Percentiles rank a stretch among this genome's conserved stretches.
phyloP scores from a whole-genome alignment of 2,113 vertebrate species.

The Bubo blakistoni region DNA sequence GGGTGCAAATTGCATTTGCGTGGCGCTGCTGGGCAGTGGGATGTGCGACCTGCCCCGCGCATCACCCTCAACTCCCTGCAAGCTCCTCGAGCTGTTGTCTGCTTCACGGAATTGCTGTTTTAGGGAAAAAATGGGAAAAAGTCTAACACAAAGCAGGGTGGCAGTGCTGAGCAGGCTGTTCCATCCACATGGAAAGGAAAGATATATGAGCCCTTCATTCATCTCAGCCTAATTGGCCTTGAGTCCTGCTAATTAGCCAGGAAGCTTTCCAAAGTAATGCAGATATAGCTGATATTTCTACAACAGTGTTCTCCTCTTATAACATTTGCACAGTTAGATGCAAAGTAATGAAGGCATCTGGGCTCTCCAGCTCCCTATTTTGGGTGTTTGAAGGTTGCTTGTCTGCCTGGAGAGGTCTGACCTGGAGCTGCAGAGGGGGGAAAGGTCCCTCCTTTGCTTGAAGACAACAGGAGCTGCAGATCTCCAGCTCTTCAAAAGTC shows the following conservation, averaged over 20 bases:
- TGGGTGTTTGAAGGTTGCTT: neutral
- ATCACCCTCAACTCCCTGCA: neutral
- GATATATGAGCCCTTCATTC: neutral
- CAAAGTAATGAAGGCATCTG: neutral
- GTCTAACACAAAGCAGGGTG: rapidly evolving
- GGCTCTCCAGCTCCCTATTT: neutral
- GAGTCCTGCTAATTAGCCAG: neutral
- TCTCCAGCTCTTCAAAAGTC: neutral
- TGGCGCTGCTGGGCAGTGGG: neutral
- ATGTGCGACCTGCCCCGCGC: neutral
- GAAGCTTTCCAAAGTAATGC: neutral
- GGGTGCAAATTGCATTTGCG: neutral
- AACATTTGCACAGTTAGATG: neutral
- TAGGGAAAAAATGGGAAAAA: neutral
- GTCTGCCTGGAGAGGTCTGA: neutral
- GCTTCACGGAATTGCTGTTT: neutral
- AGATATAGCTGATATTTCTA: neutral
- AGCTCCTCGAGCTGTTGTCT: neutral
- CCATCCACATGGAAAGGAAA: neutral
- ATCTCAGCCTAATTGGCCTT: neutral
- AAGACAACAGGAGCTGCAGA: neutral
- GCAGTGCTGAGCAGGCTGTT: neutral
- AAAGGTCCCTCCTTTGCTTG: neutral
- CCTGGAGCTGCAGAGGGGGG: neutral
- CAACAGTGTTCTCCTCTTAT: neutral